phyloP scores from a whole-genome alignment of 1,140 invertebrate species.

The Helicoverpa zea region DNA sequence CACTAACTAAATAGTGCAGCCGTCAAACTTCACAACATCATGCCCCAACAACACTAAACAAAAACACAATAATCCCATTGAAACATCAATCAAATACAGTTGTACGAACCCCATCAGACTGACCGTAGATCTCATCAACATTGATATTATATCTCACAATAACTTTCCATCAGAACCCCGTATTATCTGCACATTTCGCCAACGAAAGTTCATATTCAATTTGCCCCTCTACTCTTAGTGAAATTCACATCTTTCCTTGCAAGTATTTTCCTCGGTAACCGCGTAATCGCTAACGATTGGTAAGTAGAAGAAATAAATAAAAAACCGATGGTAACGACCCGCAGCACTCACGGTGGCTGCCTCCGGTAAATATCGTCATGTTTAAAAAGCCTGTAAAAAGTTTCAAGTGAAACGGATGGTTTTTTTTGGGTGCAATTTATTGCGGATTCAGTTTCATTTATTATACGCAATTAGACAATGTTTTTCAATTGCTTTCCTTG shows the following conservation, averaged over 20 bases:
- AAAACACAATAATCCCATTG: slow-evolving; percentile 30
- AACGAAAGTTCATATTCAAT: slow-evolving; percentile 68
- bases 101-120: slow-evolving; percentile 33
- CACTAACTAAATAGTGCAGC: no score
- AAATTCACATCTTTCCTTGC: slow-evolving; percentile 56
- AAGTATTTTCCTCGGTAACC: slow-evolving; percentile 46
- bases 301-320: slow-evolving; percentile 12
- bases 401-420: not conserved
- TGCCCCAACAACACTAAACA: slow-evolving; percentile 20
- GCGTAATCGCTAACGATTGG: slow-evolving; percentile 52
- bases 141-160: slow-evolving; percentile 46
- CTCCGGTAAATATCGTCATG: slow-evolving; percentile 22
- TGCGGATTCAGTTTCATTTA: not conserved
- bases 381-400: slow-evolving; percentile 6
- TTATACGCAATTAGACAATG: not conserved
- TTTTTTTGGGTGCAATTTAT: slow-evolving; percentile 2
- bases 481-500: not conserved
- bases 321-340: slow-evolving; percentile 53
- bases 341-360: slow-evolving; percentile 26
- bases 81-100: slow-evolving; percentile 25
- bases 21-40: not conserved
- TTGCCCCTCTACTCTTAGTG: slow-evolving; percentile 54
- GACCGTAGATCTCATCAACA: slow-evolving; percentile 45
- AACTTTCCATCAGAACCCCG: slow-evolving; percentile 41
- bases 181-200: slow-evolving; percentile 57